These are phyloP conservation scores for Lycia hirtaria DNA, from an alignment of 2,888 invertebrate species.

Conservation along the genomic window DNA sequence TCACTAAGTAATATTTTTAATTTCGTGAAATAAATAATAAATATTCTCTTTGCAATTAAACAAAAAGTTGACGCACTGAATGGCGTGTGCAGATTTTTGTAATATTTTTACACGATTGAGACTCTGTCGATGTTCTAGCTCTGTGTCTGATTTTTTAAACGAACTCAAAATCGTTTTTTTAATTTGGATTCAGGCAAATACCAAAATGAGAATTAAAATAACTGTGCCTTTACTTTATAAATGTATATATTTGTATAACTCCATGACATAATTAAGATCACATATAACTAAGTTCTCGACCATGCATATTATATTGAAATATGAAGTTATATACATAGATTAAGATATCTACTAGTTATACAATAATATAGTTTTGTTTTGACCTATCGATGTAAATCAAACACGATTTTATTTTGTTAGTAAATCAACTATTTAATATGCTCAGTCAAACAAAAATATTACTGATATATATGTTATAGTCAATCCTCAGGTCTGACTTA, in stretches of 20 bases:
- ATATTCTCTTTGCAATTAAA: no score
- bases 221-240: constrained; percentile 20
- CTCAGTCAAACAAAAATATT: neutral
- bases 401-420: constrained; percentile 31
- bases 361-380: constrained; percentile 21
- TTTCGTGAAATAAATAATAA: no score
- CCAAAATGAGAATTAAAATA: neutral
- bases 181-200: neutral
- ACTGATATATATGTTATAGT: neutral
- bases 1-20: no score
- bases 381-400: constrained; percentile 17
- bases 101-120: no score
- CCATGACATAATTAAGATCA: constrained; percentile 22
- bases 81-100: no score
- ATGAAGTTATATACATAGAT: constrained; percentile 9
- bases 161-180: neutral
- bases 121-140: no score
- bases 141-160: no score
- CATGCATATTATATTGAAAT: constrained; percentile 31
- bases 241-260: neutral
- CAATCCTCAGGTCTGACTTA: no score
- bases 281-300: constrained; percentile 4
- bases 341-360: constrained; percentile 31
- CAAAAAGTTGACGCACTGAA: no score
- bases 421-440: constrained; percentile 20